A percentile compares a stretch with the other conserved stretches of the same genome.
Evolutionary conservation across 1,140 invertebrate genomes (phyloP).

Genomic region (Periplaneta americana): DNA sequence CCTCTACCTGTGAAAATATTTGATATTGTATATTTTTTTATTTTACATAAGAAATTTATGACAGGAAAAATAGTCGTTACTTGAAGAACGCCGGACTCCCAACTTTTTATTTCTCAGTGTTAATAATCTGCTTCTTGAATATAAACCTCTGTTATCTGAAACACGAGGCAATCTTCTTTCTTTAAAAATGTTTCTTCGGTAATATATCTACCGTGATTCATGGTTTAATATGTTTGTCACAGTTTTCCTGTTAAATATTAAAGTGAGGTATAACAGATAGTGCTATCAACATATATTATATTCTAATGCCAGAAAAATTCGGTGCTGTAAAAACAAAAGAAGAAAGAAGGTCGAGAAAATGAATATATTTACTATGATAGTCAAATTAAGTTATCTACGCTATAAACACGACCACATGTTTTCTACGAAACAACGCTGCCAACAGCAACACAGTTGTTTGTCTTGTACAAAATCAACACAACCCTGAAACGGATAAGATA

Average conservation of each 20-base stretch:
- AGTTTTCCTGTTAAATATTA: not conserved
- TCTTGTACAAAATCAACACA: no score
- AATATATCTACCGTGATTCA: not conserved
- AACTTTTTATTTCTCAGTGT: not conserved
- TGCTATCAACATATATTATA: not conserved
- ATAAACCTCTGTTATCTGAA: not conserved
- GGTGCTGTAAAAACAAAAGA: not conserved
- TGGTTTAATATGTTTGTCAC: not conserved
- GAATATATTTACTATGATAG: not conserved
- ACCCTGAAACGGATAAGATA: no score
- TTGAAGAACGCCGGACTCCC: not conserved
- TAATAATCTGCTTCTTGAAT: not conserved
- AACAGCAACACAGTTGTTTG: no score
- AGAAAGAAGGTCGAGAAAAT: not conserved
- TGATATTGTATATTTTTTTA: not conserved
- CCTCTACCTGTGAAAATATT: not conserved
- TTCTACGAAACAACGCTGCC: no score
- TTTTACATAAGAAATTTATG: not conserved
- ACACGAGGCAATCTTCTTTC: not conserved
- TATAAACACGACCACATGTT: no score
- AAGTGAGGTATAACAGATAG: not conserved
- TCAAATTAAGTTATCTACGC: not conserved
- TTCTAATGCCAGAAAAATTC: not conserved
- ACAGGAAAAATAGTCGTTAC: not conserved
- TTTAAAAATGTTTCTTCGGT: not conserved